Conservation (phyloP, 2,888 invertebrate genomes). For the Cheilosia grossa region DNA sequence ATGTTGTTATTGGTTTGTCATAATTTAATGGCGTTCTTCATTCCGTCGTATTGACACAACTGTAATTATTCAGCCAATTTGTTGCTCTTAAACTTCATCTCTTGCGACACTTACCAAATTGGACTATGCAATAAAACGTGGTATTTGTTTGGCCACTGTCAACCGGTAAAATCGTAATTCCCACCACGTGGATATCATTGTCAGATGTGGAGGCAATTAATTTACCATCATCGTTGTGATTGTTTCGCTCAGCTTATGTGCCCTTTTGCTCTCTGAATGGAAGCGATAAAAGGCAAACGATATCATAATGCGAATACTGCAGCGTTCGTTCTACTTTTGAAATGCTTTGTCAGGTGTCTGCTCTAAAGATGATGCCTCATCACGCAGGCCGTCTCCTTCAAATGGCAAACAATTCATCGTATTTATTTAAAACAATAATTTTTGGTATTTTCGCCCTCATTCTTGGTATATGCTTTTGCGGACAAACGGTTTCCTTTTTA, state of each 20-base stretch:
- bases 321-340: conserved; percentile 20
- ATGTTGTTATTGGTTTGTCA: conserved; percentile 36
- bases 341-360: conserved; percentile 51
- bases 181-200: conserved; percentile 17
- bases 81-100: background rate
- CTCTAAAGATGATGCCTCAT: conserved; percentile 15
- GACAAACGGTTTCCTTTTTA: background rate
- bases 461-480: background rate
- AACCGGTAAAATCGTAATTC: conserved; percentile 33
- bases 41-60: background rate
- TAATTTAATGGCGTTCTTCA: background rate
- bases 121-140: conserved; percentile 8
- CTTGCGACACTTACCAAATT: conserved; percentile 19
- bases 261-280: conserved; percentile 16
- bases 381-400: background rate
- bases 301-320: conserved; percentile 32
- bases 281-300: conserved; percentile 35
- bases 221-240: conserved; percentile 16
- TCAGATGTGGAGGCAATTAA: conserved; percentile 43
- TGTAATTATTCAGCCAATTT: background rate
- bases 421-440: conserved; percentile 53
- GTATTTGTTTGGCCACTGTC: background rate
- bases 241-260: conserved; percentile 8
- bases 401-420: conserved; percentile 35
- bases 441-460: conserved; percentile 25